These are phyloP conservation scores for Folsomia candida DNA, from an alignment of 2,888 invertebrate species.

Conservation along the genomic window DNA sequence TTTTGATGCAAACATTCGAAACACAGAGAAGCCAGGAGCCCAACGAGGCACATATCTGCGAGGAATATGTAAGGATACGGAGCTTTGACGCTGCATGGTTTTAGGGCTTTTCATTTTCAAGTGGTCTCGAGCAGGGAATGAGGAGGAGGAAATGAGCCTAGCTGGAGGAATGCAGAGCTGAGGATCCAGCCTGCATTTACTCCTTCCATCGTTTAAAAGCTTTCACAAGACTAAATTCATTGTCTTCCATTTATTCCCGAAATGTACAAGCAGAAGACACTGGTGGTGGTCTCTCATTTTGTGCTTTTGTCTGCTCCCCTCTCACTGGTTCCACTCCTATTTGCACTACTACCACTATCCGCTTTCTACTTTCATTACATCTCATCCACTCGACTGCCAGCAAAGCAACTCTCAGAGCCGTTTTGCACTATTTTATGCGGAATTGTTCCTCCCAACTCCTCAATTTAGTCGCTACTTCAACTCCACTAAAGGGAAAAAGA, in stretches of 20 bases:
- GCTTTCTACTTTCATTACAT: background rate
- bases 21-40: background rate
- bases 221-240: constrained; percentile 29
- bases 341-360: background rate
- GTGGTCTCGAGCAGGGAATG: too few relatives aligned
- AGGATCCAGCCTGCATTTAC: too few relatives aligned
- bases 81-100: background rate
- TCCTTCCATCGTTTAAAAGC: constrained; percentile 34
- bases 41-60: background rate
- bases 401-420: background rate
- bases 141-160: too few relatives aligned
- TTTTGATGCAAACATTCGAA: constrained; percentile 9
- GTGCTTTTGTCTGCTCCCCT: too few relatives aligned
- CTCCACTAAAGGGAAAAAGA: constrained; percentile 14
- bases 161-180: too few relatives aligned
- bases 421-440: background rate
- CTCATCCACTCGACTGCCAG: background rate
- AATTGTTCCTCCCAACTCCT: background rate
- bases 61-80: background rate
- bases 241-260: constrained; percentile 16
- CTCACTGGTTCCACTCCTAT: too few relatives aligned
- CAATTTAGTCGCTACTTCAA: constrained; percentile 1
- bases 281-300: background rate
- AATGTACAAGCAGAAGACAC: background rate
- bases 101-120: background rate